Percentiles rank a stretch among this genome's conserved stretches.
These are phyloP conservation scores for Chrysomallon squamiferum DNA, from an alignment of 1,140 invertebrate species.

Conservation along the genomic window DNA sequence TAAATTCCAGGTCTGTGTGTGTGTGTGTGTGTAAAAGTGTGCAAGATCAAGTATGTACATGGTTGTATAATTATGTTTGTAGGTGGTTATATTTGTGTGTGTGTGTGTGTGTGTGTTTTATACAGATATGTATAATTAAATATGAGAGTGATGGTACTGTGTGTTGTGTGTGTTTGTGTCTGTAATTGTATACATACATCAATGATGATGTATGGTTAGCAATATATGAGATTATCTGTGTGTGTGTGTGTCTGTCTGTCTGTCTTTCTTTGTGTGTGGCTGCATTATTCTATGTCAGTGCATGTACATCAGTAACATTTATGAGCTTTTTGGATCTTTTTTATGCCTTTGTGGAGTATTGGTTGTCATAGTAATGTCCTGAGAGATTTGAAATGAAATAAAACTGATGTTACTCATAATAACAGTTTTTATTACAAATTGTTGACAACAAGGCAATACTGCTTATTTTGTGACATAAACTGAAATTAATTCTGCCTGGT, in stretches of 20 bases:
- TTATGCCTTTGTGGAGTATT: no score
- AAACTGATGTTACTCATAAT: no score
- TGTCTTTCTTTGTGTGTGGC: constrained; percentile 9
- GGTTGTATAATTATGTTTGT: neutral
- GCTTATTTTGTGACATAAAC: no score
- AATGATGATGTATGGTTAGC: neutral
- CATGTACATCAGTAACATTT: no score
- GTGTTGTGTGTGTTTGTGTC: neutral
- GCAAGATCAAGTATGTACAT: no score
- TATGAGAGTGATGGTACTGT: neutral
- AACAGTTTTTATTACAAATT: no score
- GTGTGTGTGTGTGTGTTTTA: neutral
- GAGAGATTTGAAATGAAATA: no score
- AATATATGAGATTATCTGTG: neutral
- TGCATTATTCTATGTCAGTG: neutral
- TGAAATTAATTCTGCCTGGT: no score
- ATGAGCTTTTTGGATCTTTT: no score
- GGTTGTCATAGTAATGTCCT: no score
- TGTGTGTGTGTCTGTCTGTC: neutral
- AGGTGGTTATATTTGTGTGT: neutral
- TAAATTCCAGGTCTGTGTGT: no score
- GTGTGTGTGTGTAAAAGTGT: constrained; percentile 1
- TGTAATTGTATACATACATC: neutral
- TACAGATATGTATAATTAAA: neutral
- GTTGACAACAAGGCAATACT: no score